phyloP scores from a whole-genome alignment of 2,888 invertebrate genomes.

The Lasioglossum oenotherae region DNA sequence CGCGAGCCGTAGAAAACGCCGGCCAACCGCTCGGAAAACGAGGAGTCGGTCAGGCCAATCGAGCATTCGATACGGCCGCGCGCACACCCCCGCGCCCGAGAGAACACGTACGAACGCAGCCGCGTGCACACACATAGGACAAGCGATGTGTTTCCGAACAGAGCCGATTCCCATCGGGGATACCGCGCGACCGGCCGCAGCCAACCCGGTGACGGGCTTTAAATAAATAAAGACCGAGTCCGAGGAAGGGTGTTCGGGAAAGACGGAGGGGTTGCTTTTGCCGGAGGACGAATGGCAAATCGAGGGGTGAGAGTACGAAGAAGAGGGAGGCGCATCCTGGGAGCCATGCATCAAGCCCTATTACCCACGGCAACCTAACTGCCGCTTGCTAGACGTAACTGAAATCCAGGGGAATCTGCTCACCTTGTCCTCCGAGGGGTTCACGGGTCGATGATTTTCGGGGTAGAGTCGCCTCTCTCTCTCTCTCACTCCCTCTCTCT shows the following conservation, averaged over 20 bases:
- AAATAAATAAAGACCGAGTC: constrained; percentile 77
- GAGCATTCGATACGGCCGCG: constrained; percentile 37
- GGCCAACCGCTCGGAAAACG: constrained; percentile 45
- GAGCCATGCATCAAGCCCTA: constrained; percentile 81
- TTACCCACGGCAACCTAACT: constrained; percentile 78
- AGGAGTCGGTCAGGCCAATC: constrained; percentile 47
- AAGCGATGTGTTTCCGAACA: background rate
- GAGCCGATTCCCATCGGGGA: constrained; percentile 58
- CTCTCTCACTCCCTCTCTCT: too few relatives aligned
- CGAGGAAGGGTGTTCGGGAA: constrained; percentile 37
- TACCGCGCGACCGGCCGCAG: constrained; percentile 31
- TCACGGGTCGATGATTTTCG: constrained; percentile 17
- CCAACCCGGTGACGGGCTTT: constrained; percentile 67
- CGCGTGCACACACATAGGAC: background rate
- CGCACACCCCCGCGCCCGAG: too few relatives aligned
- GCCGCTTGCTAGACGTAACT: constrained; percentile 76
- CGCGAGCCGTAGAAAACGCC: constrained; percentile 26
- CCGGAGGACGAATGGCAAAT: constrained; percentile 59
- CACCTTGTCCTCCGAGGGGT: constrained; percentile 10
- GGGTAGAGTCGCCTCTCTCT: background rate
- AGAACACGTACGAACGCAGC: background rate
- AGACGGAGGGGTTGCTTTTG: constrained; percentile 26
- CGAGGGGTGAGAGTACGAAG: constrained; percentile 65
- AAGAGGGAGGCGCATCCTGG: constrained; percentile 71
- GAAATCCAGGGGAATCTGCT: constrained; percentile 75